Percentiles rank a stretch among this genome's conserved stretches.
phyloP scores from a whole-genome alignment of 2,113 vertebrate species.

The Odontesthes bonariensis region DNA sequence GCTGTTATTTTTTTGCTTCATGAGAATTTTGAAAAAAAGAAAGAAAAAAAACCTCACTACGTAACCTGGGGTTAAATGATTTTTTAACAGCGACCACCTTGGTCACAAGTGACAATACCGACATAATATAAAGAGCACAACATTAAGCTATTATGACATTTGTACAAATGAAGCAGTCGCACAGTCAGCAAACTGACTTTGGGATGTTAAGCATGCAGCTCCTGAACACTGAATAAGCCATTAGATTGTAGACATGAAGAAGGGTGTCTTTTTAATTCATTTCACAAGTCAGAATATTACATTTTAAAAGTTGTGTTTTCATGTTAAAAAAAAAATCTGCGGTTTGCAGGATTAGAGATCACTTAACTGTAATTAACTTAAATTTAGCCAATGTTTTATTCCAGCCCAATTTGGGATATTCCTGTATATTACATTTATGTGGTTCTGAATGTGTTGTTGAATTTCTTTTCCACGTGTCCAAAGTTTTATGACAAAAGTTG shows the following conservation, averaged over 20 bases:
- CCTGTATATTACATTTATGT: neutral
- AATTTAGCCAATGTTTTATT: neutral
- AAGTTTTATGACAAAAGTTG: neutral
- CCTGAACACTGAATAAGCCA: no score
- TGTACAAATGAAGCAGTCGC: no score
- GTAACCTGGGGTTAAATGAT: neutral
- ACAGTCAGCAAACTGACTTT: neutral
- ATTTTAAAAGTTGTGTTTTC: neutral
- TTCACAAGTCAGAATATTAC: neutral
- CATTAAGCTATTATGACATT: neutral
- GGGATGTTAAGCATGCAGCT: neutral
- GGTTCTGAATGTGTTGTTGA: neutral
- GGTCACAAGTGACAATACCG: neutral
- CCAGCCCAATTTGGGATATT: neutral
- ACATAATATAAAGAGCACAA: neutral
- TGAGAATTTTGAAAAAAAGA: conserved; percentile 24
- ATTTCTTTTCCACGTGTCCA: neutral
- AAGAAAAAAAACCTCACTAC: neutral
- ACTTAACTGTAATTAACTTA: neutral
- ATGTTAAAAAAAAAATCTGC: neutral
- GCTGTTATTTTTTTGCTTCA: conserved; percentile 30
- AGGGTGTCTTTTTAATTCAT: no score
- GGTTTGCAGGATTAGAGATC: neutral
- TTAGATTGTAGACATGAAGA: no score
- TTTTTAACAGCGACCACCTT: neutral